Evolutionary conservation across 2,888 invertebrate species (phyloP), one percentile per base, ranked within the genome.

Genomic region (Cynaeus angustus): DNA sequence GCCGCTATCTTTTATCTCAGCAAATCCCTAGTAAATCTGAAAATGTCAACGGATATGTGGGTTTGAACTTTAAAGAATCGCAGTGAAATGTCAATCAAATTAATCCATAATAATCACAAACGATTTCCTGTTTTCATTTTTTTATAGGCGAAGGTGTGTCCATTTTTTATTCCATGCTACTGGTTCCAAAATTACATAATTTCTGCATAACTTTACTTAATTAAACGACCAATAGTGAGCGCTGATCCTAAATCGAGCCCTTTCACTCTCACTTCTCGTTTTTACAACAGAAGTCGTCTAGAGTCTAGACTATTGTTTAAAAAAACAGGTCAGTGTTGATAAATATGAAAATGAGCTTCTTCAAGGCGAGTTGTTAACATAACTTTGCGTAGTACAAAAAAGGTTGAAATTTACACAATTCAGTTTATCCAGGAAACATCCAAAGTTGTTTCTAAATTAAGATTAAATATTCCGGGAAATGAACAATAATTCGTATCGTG

Each of bases 191-290:
- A 7, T 55, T 56, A 56, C 56, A 56, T 56, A 14, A 56, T 13
- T 53, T 6, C 46, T 30, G 46, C 33, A 46, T 37, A 45, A 59
- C 10, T 30, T 58, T 58, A 38, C 45, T 8, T 8, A 61, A 61
- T 9, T 12, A 59, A 46, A 28, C 16, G 45, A 59, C 45, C 59
- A 45, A 28, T 13, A 9, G 12, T 48, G 13, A 45, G 43, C 58
- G 30, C 45, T 45, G 58, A 16, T 53, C 33, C 16, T 30, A 45
- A 28, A n/a, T n/a, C 53, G 1, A 3, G 50, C 50, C 61, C 61
- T 50, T 48, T 61, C 61, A 61, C 61, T 61, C 56, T 56, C 56
- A 6, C 56, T 9, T 55, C 13, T 30, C 0, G 12, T 46, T 46
- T 43, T 58, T 58, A 26, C 9, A 28, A 28, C 28, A 58, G 26